These are phyloP conservation scores for Acanthurus lineatus DNA, from an alignment of 2,797 vertebrate species.

Conservation along the genomic window DNA sequence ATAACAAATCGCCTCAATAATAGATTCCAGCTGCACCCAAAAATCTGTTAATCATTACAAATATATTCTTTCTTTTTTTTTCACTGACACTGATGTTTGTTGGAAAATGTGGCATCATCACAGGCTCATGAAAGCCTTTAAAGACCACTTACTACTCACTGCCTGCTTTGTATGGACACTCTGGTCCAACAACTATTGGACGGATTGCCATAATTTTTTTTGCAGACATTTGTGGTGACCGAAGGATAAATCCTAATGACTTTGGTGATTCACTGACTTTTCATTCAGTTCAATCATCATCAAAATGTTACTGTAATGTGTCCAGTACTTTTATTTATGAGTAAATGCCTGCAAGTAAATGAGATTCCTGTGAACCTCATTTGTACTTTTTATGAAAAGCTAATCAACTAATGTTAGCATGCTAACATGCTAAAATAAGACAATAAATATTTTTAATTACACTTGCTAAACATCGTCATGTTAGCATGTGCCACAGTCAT, in stretches of 20 bases:
- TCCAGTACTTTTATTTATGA: no score
- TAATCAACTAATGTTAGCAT: no score
- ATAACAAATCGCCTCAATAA: conserved; percentile 81
- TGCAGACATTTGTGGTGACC: neutral
- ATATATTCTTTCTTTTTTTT: conserved; percentile 62
- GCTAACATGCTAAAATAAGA: no score
- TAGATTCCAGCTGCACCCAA: conserved; percentile 76
- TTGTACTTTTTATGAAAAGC: no score
- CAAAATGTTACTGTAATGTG: no score
- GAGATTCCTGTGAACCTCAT: no score
- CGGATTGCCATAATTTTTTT: neutral
- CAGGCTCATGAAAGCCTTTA: conserved; percentile 48
- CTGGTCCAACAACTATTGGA: conserved; percentile 1
- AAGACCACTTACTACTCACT: conserved; percentile 22
- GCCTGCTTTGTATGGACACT: conserved; percentile 32
- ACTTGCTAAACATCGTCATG: no score
- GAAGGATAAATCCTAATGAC: neutral
- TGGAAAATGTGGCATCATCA: conserved; percentile 76
- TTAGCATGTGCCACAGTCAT: no score
- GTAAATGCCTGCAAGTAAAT: no score
- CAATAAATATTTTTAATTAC: no score
- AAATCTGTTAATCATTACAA: conserved; percentile 76
- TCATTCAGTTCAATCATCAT: no score
- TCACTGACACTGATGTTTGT: conserved; percentile 64
- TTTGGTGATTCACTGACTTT: no score